Evolutionary conservation across 2,797 vertebrate genomes (phyloP).

Genomic region (Epinephelus malabaricus): DNA sequence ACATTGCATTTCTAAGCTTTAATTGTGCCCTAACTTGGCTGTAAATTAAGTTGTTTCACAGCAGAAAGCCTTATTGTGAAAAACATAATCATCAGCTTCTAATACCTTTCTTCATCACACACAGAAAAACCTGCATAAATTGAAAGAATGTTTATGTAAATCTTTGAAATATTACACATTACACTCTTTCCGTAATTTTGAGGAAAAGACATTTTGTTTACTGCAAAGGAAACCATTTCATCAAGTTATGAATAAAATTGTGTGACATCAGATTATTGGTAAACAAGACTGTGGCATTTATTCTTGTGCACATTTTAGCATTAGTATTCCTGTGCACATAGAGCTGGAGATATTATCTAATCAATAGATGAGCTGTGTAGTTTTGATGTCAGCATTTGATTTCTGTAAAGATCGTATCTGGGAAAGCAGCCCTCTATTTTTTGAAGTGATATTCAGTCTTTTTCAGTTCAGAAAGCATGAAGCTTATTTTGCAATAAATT

Average conservation of each 20-base stretch:
- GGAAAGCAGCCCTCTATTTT: slow-evolving; percentile 38
- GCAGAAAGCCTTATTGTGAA: not conserved
- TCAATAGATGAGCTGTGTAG: slow-evolving; percentile 41
- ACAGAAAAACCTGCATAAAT: not conserved
- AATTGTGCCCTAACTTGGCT: not conserved
- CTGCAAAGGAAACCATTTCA: slow-evolving; percentile 30
- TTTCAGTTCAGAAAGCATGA: slow-evolving; percentile 14
- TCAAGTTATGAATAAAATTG: slow-evolving; percentile 39
- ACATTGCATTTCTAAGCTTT: not conserved
- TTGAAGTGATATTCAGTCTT: slow-evolving; percentile 9
- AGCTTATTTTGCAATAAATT: slow-evolving; percentile 25
- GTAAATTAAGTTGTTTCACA: not conserved
- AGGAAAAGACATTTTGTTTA: slow-evolving; percentile 21
- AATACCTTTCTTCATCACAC: not conserved
- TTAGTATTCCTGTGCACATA: slow-evolving; percentile 45
- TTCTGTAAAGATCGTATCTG: slow-evolving; percentile 57
- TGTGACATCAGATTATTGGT: slow-evolving; percentile 56
- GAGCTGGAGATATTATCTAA: slow-evolving; percentile 49
- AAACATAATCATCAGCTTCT: not conserved
- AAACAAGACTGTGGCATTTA: slow-evolving; percentile 37
- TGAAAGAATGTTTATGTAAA: slow-evolving; percentile 12
- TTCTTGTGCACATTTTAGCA: slow-evolving; percentile 19
- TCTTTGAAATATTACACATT: slow-evolving; percentile 20
- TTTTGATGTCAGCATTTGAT: slow-evolving; percentile 56
- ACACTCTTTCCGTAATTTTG: slow-evolving; percentile 3